Conservation (phyloP, 2,888 invertebrate genomes). For the Clusia tigrina region DNA sequence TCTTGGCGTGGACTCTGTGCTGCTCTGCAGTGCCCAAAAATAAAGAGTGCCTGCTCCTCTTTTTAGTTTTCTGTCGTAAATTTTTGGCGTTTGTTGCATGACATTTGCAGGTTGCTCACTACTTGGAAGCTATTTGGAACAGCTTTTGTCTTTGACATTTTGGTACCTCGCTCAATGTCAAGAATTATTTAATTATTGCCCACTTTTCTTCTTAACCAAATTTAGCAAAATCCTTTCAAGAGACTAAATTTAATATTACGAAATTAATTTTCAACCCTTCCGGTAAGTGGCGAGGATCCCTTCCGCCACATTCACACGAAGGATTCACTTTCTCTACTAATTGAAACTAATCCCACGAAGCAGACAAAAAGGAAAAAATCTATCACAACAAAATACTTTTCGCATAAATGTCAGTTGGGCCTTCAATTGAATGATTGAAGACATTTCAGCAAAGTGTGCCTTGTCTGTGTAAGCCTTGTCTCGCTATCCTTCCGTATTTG, state of each 20-base stretch:
- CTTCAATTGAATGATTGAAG: slow-evolving; percentile 53
- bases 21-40: too few relatives aligned
- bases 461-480: neutral
- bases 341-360: slow-evolving; percentile 52
- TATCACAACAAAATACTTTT: slow-evolving; percentile 40
- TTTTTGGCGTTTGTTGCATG: slow-evolving; percentile 27
- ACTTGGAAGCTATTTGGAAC: neutral
- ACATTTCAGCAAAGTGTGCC: slow-evolving; percentile 31
- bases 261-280: neutral
- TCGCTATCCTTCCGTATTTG: neutral
- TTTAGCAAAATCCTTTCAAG: too few relatives aligned
- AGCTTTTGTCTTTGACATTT: neutral
- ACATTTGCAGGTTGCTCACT: slow-evolving; percentile 31
- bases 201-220: too few relatives aligned
- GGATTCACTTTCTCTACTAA: slow-evolving; percentile 35
- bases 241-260: too few relatives aligned
- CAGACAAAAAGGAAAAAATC: slow-evolving; percentile 34
- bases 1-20: too few relatives aligned
- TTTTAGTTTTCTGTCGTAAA: slow-evolving; percentile 30
- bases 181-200: too few relatives aligned
- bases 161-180: too few relatives aligned
- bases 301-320: neutral
- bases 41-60: slow-evolving; percentile 23
- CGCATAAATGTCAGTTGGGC: slow-evolving; percentile 48
- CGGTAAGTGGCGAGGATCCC: too few relatives aligned